A percentile compares a stretch with the other conserved stretches of the same genome.
Conservation (phyloP, 2,888 invertebrate species). For the Drosophila quinaria region DNA sequence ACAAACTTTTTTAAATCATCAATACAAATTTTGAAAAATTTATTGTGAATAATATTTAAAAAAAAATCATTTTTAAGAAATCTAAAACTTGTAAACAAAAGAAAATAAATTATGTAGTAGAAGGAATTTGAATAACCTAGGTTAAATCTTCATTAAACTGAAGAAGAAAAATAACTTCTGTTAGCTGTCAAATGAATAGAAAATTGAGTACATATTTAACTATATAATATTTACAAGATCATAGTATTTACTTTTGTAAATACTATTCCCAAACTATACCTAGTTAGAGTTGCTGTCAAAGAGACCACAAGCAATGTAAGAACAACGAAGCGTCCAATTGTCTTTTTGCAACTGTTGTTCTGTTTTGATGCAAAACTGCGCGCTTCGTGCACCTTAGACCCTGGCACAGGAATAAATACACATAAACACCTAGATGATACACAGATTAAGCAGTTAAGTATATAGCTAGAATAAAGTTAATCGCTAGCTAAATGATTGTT, state of each 20-base stretch:
- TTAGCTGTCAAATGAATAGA: neutral
- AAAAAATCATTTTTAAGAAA: too few species aligned
- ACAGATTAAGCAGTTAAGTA: constrained; percentile 7
- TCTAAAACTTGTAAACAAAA: too few species aligned
- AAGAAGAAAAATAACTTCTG: neutral
- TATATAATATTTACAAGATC: too few species aligned
- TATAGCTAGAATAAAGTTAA: constrained; percentile 49
- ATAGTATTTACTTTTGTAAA: too few species aligned
- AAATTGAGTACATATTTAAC: too few species aligned
- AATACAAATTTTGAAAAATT: neutral
- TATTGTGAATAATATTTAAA: too few species aligned
- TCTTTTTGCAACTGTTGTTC: constrained; percentile 86
- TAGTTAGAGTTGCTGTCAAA: constrained; percentile 52
- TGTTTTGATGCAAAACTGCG: constrained; percentile 85
- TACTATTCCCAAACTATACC: neutral
- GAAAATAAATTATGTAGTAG: too few species aligned
- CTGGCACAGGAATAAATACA: constrained; percentile 61
- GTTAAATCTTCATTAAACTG: neutral
- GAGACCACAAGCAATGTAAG: constrained; percentile 85
- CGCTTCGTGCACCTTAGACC: constrained; percentile 56
- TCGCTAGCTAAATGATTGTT: constrained; percentile 46
- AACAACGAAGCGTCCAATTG: constrained; percentile 86
- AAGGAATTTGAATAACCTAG: neutral
- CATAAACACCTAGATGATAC: constrained; percentile 11
- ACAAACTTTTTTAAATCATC: neutral